Base-by-base conservation (phyloP, 37 sponge, comb jelly and placozoan species). In the Spongia lamella region DNA sequence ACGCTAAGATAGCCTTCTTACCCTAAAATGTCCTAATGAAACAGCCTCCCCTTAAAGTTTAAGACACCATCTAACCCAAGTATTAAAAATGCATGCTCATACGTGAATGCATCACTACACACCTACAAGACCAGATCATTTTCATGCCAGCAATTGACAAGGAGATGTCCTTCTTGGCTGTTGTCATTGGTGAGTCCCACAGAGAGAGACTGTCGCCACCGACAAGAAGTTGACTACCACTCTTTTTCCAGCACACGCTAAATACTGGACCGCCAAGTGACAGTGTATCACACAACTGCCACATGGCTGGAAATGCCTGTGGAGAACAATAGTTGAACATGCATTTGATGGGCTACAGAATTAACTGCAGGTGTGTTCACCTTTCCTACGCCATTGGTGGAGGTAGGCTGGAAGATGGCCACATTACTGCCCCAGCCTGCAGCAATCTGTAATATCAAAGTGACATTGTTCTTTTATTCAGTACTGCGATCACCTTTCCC, bases 341-440 rank as follows among this genome's bases (percentile, higher is more conserved):
- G 22, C 6, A 2, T 1, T 11, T 3, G 24, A 55, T 54, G 51
- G 3, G 64, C 16, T 21, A 52, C 34, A 49, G 7, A 5, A 9
- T 24, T 7, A 37, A 47, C 24, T 20, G 9, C 36, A 66, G 50
- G 50, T 38, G 15, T 70, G 50, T 39, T 78, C 64, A n/a, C 66
- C 22, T 63, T 22, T 24, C 14, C 6, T 0, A 38, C 70, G 5
- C 65, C 69, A 16, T 81, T 77, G 7, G 13, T 37, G 4, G 55
- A 35, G 64, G 77, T 55, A n/a, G 93, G 85, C 17, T 84, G 53
- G 51, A 87, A 81, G 54, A 92, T 72, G 1, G 77, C 82, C 9
- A 92, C 85, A 54, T 79, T 67, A 37, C 40, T 51, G 35, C 64
- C 85, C 89, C 88, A 88, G 0, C 74, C 76, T n/a, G 78, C 89